Evolutionary conservation across 2,888 invertebrate genomes (phyloP).

Genomic region (Abrostola triplasia): DNA sequence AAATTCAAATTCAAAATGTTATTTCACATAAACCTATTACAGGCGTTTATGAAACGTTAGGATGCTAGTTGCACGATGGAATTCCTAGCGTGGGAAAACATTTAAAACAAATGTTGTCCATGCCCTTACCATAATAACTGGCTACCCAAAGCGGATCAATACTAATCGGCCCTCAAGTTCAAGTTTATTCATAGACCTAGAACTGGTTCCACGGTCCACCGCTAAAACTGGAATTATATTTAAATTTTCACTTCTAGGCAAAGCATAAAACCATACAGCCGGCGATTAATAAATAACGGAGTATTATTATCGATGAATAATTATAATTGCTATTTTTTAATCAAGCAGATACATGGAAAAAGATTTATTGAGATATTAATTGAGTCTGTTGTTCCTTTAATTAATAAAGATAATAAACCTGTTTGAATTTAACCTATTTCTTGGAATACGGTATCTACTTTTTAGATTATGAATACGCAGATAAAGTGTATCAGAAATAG

Average conservation of each 20-base stretch:
- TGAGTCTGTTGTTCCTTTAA: constrained; percentile 4
- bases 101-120: no score
- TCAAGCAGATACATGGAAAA: neutral
- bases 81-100: no score
- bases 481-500: no score
- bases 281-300: constrained; percentile 44
- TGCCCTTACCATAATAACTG: constrained; percentile 1
- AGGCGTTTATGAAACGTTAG: no score
- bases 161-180: constrained; percentile 45
- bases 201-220: constrained; percentile 40
- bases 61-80: no score
- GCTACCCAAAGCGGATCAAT: constrained; percentile 15
- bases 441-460: neutral
- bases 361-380: constrained; percentile 18
- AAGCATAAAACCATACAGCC: constrained; percentile 12
- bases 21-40: no score
- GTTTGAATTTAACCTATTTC: neutral
- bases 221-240: constrained; percentile 39
- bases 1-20: no score
- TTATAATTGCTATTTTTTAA: constrained; percentile 8
- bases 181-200: constrained; percentile 37
- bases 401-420: neutral
- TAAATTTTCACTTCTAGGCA: constrained; percentile 27
- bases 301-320: constrained; percentile 16
- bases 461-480: no score